phyloP scores from a whole-genome alignment of 2,888 invertebrate genomes.

The Epiblema foenella region DNA sequence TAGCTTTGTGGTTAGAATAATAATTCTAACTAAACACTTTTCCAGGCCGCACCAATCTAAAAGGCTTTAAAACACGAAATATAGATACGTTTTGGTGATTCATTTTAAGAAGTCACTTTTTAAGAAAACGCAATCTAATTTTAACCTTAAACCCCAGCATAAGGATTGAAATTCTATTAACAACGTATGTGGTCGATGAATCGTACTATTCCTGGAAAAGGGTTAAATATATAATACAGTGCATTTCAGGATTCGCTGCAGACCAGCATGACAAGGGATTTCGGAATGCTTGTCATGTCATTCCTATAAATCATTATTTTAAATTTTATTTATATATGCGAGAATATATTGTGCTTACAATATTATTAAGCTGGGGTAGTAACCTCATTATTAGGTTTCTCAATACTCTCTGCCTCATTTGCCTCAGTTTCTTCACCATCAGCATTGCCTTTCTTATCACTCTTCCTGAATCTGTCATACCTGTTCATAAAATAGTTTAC shows the following conservation, averaged over 20 bases:
- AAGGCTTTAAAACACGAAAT: too few species aligned
- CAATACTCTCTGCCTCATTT: conserved; percentile 66
- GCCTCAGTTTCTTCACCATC: conserved; percentile 71
- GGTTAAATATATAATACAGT: conserved; percentile 2
- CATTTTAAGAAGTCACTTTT: too few species aligned
- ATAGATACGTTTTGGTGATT: too few species aligned
- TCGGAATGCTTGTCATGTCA: conserved; percentile 33
- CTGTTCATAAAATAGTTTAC: conserved; percentile 61
- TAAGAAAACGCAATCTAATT: too few species aligned
- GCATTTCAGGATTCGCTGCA: not conserved
- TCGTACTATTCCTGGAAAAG: too few species aligned
- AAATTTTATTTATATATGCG: conserved; percentile 5
- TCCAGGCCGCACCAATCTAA: too few species aligned
- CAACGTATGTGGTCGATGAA: too few species aligned
- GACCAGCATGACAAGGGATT: conserved; percentile 28
- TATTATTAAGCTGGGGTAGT: conserved; percentile 61
- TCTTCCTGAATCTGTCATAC: conserved; percentile 87
- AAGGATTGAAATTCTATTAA: too few species aligned
- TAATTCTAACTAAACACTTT: too few species aligned
- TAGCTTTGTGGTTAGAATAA: conserved; percentile 10
- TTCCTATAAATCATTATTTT: conserved; percentile 3
- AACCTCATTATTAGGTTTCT: conserved; percentile 69
- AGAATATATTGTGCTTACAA: conserved; percentile 3
- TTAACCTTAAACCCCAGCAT: too few species aligned
- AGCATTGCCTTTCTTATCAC: conserved; percentile 84